Conservation (phyloP, 2,888 invertebrate genomes). For the Dyspetes luteomarginatus region DNA sequence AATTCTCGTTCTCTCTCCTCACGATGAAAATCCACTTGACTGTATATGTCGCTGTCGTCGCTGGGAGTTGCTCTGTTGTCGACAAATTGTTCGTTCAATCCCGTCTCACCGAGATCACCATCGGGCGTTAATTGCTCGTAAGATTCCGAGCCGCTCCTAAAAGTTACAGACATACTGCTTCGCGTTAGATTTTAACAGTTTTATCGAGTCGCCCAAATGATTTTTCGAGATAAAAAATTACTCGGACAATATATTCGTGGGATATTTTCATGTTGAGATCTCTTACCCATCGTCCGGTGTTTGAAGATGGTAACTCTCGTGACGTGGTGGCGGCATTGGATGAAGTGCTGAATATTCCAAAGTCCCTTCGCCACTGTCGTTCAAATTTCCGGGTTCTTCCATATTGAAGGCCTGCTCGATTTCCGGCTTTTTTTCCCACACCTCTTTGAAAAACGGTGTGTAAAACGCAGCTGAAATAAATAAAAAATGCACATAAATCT, state of each 20-base stretch:
- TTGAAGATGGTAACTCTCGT: conserved; percentile 90
- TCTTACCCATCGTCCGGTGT: conserved; percentile 85
- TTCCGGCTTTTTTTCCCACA: conserved; percentile 97
- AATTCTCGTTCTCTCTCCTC: conserved; percentile 83
- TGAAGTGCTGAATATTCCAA: conserved; percentile 86
- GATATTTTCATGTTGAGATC: conserved; percentile 68
- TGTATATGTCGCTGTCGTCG: conserved; percentile 89
- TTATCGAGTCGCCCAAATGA: conserved; percentile 20
- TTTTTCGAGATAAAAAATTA: conserved; percentile 3
- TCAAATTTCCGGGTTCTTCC: conserved; percentile 88
- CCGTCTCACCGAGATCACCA: conserved; percentile 81
- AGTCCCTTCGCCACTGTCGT: conserved; percentile 89
- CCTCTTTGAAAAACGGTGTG: conserved; percentile 97
- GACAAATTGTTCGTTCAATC: conserved; percentile 80
- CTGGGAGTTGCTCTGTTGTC: conserved; percentile 84
- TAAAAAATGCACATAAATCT: too few species aligned
- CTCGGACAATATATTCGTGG: not conserved
- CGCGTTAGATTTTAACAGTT: conserved; percentile 77
- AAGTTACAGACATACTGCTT: conserved; percentile 83
- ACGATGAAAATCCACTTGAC: conserved; percentile 87
- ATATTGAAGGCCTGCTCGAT: conserved; percentile 96
- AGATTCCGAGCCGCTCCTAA: conserved; percentile 85
- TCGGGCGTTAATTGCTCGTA: conserved; percentile 86
- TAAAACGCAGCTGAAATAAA: conserved; percentile 93
- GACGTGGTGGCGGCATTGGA: conserved; percentile 90